Base-by-base conservation (phyloP, 2,113 vertebrate species). In the Hydrochoerus hydrochaeris region DNA sequence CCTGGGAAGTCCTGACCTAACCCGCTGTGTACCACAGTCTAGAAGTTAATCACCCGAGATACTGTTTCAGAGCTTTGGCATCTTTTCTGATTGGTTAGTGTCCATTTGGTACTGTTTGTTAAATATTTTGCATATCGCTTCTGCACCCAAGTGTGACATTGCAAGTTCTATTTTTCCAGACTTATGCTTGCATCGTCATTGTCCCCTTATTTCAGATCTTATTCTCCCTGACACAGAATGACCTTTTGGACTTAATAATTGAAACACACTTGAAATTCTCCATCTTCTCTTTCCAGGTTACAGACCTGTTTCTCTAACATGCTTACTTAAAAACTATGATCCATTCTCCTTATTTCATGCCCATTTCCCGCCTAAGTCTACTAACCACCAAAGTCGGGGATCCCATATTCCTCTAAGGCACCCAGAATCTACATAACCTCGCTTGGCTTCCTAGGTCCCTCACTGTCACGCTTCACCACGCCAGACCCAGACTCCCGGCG, bases 161-260 rank as follows among this genome's bases (percentile, higher is more conserved):
- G 28, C 35, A 58, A 90, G 49, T 7, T 73, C 73, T 19, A 0
- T 82, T 90, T 96, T 81, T 83, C 4, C 75, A 85, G 92, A n/a
- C 2, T 77, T 10, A 16, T 17, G 35, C 77, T 85, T 88, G 14
- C 82, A 0, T 89, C 16, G 24, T 85, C 44, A 69, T 16, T 58
- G n/a, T 26, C 35, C 32, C 87, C 81, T 35, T 30, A 57, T 86
- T 93, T 83, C 62, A 92, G 24, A n/a, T 52, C 52, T 93, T 22
- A 32, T 81, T 65, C 17, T 80, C 28, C 26, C 4, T 71, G 9
- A 65, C 60, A 62, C 28, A 82, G 19, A 0, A 0, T n/a, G n/a
- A n/a, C n/a, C 32, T 60, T 94, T 77, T 96, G 84, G 49, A 80
- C 44, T 84, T 95, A 60, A 80, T 57, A 62, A 63, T 5, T 81